These are phyloP conservation scores for Circaetus gallicus DNA, from an alignment of 2,113 vertebrate genomes.

Conservation along the genomic window DNA sequence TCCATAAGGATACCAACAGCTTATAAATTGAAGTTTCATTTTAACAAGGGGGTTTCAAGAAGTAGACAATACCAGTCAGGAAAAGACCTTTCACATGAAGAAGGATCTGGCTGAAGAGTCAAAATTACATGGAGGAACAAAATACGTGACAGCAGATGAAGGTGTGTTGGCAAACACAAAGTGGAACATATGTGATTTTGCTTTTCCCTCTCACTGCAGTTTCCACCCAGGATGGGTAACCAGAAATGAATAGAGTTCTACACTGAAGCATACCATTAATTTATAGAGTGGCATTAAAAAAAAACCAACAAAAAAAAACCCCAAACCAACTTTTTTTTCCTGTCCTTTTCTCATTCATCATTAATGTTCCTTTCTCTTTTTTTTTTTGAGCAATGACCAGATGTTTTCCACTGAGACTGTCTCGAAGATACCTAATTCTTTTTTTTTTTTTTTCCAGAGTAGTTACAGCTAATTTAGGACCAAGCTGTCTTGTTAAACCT, in stretches of 20 bases:
- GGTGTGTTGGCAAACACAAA: not conserved
- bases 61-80: not conserved
- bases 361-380: not conserved
- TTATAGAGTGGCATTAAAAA: not conserved
- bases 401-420: conserved; percentile 16
- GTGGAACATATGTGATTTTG: not conserved
- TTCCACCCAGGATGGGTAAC: not conserved
- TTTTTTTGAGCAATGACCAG: not conserved
- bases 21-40: not conserved
- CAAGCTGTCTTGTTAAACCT: not conserved
- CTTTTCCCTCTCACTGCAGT: not conserved
- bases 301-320: not conserved
- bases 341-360: not conserved
- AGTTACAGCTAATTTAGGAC: conserved; percentile 3
- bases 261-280: not conserved
- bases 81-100: not conserved
- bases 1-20: not conserved
- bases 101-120: not conserved
- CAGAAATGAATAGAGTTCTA: not conserved
- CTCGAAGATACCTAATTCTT: not conserved
- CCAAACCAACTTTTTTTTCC: not conserved
- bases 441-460: not conserved
- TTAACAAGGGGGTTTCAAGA: not conserved
- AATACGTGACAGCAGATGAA: not conserved
- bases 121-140: not conserved